Base-by-base conservation (phyloP, 1,140 invertebrate species). In the Drosophila dunni region DNA sequence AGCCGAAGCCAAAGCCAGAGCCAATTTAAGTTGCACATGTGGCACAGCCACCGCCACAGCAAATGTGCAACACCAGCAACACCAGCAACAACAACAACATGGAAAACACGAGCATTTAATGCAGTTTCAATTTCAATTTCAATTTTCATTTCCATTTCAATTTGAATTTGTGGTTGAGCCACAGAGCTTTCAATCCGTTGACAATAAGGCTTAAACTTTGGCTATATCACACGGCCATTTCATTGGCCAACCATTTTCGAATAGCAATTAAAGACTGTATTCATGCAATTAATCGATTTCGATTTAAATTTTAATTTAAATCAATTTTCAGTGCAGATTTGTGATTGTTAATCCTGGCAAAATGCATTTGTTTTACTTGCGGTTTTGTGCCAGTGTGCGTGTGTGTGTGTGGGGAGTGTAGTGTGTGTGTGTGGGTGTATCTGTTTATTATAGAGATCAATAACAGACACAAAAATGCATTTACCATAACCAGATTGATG, bases 281-380 rank as follows among this genome's bases (percentile, higher is more conserved):
- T 68, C 42, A 45, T 42, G 36, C 78, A 81, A 86, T 85, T 85
- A 82, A 85, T 85, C 81, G 81, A 82, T 79, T 82, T 79, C 57
- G 54, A 79, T 85, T 88, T 75, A 66, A 79, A 75, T 82, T 82
- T 82, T 66, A 63, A 82, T 81, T 82, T 78, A 70, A 85, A 73
- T 85, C 83, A 86, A 85, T 85, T 86, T 46, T 57, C 38, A 57
- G 24, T 57, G 44, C 46, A 34, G 61, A 60, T 72, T 72, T 68
- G 70, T 73, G 46, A 29, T 65, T 57, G 62, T 65, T 65, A 71
- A 71, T 71, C 33, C 40, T 17, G 9, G 60, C 58, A 54, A 70
- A 48, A 70, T 48, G 48, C 61, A 71, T 66, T 75, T 75, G 76
- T 85, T 78, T 68, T 36, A 53, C 70, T 61, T 73, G 67, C 20